These are phyloP conservation scores for Drosophila chauvacae DNA, from an alignment of 1,140 invertebrate species.

Conservation along the genomic window DNA sequence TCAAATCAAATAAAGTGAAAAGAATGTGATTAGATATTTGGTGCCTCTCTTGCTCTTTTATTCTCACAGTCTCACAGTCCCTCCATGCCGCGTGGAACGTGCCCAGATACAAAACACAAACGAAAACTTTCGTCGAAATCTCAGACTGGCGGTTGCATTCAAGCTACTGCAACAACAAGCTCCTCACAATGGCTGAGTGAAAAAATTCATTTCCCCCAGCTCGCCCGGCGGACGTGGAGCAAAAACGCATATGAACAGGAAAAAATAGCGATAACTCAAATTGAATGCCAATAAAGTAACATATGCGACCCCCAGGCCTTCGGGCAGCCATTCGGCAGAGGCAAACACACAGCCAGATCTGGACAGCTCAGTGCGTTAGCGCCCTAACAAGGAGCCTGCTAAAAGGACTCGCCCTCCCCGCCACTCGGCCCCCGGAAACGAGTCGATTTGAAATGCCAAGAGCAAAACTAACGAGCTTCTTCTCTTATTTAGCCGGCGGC, in stretches of 20 bases:
- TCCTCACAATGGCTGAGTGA: conserved; percentile 54
- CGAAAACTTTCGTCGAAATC: conserved; percentile 62
- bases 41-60: conserved; percentile 9
- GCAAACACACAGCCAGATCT: conserved; percentile 28
- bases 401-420: conserved; percentile 54
- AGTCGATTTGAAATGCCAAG: conserved; percentile 60
- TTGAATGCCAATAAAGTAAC: conserved; percentile 81
- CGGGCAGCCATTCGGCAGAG: conserved; percentile 31
- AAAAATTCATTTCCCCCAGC: conserved; percentile 57
- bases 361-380: conserved; percentile 45
- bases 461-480: conserved; percentile 78
- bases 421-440: conserved; percentile 49
- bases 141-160: conserved; percentile 61
- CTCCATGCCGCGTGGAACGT: conserved; percentile 36
- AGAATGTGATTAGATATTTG: conserved; percentile 69
- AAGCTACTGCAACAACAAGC: conserved; percentile 21
- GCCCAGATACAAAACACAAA: conserved; percentile 50
- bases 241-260: conserved; percentile 76
- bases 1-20: conserved; percentile 73
- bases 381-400: conserved; percentile 66
- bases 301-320: conserved; percentile 62
- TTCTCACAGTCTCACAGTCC: not conserved
- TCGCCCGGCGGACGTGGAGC: conserved; percentile 15
- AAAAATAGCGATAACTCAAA: conserved; percentile 81
- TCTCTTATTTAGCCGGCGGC: conserved; percentile 66